Evolutionary conservation across 2,888 invertebrate genomes (phyloP), one percentile per base, ranked within the genome.

Genomic region (Homarus gammarus): DNA sequence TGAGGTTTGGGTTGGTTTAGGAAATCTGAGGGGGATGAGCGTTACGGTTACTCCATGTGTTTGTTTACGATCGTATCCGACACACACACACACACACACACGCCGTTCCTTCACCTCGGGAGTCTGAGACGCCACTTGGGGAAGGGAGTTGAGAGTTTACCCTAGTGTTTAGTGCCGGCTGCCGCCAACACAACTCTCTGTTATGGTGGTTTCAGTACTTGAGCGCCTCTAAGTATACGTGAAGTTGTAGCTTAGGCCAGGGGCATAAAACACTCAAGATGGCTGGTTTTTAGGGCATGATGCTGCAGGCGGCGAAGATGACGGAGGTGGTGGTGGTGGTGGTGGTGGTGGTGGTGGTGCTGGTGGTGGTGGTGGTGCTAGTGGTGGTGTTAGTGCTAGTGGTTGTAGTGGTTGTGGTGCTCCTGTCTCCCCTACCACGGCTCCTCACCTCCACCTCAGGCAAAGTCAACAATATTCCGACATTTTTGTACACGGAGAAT

Each of bases 181-280:
- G n/a, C 12, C n/a, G 77, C 31, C 61, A 56, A 84, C 84, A 84
- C 73, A 84, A 84, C 73, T 84, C 84, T 72, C 33, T 49, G 56
- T 56, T 49, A 33, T 56, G 84, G 75, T 56, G 84, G 61, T 51
- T 49, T 38, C 56, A 73, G 68, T 73, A 56, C 84, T 61, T 56
- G 51, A 38, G 56, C 51, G 73, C 73, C 84, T 49, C 73, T 27
- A 73, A 33, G 84, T 84, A 56, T 73, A 73, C 73, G 73, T 49
- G 73, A 75, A 56, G 36, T 51, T 73, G 73, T 73, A 75, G 73
- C 73, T 22, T 72, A 49, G 70, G 84, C 61, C 56, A 36, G 10
- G 73, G n/a, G n/a, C 84, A 56, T 84, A 84, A 84, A 84, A 51
- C 73, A 83, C 49, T 68, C 6, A 33, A 27, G 61, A 27, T 36